Evolutionary conservation across 1,140 invertebrate species (phyloP).

Genomic region (Ruditapes philippinarum): DNA sequence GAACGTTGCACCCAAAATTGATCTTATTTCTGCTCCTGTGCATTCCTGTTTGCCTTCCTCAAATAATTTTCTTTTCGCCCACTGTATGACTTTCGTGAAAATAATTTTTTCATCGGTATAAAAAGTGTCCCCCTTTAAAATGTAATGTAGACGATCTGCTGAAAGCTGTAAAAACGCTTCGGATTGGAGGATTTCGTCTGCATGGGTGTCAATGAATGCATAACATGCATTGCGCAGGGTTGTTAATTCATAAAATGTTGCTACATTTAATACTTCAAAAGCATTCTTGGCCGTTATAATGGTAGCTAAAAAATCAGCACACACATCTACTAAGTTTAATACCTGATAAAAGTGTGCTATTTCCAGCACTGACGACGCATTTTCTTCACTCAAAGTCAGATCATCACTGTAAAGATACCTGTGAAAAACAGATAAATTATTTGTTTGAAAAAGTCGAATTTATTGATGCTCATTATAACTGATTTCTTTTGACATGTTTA

Average conservation of each 20-base stretch:
- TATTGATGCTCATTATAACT: no score
- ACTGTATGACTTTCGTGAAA: neutral
- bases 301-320: neutral
- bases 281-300: neutral
- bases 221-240: neutral
- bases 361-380: neutral
- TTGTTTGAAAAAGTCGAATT: no score
- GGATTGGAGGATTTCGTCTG: neutral
- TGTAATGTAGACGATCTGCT: neutral
- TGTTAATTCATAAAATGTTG: neutral
- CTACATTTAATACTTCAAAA: neutral
- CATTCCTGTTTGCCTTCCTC: neutral
- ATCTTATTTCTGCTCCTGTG: neutral
- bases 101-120: neutral
- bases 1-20: neutral
- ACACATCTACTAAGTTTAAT: neutral
- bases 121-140: conserved; percentile 27
- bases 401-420: neutral
- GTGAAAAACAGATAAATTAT: no score
- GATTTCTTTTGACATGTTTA: no score
- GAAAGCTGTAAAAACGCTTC: neutral
- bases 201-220: neutral
- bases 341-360: conserved; percentile 10
- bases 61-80: neutral
- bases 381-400: neutral